phyloP scores from a whole-genome alignment of 92 coral and sea anemone species.

The Zoanthus gigantus region DNA sequence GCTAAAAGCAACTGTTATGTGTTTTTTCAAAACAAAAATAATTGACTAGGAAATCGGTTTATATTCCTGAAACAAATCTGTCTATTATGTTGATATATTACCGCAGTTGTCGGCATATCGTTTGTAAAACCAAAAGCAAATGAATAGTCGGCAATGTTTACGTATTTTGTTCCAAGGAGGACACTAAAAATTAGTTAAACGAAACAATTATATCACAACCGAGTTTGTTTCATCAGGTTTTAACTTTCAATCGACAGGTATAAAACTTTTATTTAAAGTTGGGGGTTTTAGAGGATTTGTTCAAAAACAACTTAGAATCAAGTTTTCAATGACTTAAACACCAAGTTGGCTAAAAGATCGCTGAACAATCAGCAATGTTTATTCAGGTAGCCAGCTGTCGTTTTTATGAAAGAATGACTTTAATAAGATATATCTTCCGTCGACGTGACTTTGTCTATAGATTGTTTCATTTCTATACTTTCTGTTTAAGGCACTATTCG shows the following conservation, averaged over 20 bases:
- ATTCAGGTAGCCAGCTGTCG: slow-evolving; percentile 44
- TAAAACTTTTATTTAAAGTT: neutral
- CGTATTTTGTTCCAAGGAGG: neutral
- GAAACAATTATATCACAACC: slow-evolving; percentile 29
- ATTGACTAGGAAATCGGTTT: slow-evolving; percentile 27
- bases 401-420: slow-evolving; percentile 22
- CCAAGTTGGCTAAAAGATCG: slow-evolving; percentile 14
- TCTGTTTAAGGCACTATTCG: slow-evolving; percentile 1
- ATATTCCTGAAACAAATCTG: slow-evolving; percentile 28
- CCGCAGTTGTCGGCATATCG: slow-evolving; percentile 51
- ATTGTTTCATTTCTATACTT: slow-evolving; percentile 12
- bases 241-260: slow-evolving; percentile 4
- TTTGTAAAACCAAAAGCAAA: slow-evolving; percentile 50
- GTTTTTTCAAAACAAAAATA: slow-evolving; percentile 26
- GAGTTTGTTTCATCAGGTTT: slow-evolving; percentile 12
- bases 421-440: slow-evolving; percentile 30
- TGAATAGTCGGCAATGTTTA: slow-evolving; percentile 44
- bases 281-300: slow-evolving; percentile 16
- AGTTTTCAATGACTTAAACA: slow-evolving; percentile 25
- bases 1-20: slow-evolving; percentile 1
- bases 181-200: slow-evolving; percentile 18
- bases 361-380: slow-evolving; percentile 49
- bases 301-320: slow-evolving; percentile 9
- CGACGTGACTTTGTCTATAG: slow-evolving; percentile 3
- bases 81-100: slow-evolving; percentile 38